phyloP scores from a whole-genome alignment of 2,113 vertebrate genomes.

The Sula dactylatra region DNA sequence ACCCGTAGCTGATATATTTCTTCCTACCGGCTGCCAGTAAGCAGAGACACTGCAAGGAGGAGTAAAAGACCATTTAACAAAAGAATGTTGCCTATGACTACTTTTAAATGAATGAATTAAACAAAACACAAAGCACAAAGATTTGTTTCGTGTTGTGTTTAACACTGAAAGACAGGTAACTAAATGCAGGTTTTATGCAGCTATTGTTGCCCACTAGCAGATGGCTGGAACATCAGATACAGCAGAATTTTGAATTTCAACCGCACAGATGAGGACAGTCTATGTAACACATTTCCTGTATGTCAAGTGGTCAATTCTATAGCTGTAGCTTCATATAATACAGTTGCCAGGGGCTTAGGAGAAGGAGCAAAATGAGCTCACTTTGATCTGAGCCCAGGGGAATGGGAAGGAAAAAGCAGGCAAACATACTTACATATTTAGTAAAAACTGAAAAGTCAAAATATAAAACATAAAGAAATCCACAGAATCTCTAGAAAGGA shows the following conservation, averaged over 20 bases:
- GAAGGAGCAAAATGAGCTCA: not conserved
- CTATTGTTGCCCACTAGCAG: not conserved
- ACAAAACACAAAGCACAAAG: not conserved
- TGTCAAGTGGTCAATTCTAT: not conserved
- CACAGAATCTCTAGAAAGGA: not conserved
- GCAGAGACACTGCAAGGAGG: not conserved
- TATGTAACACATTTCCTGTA: not conserved
- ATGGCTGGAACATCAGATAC: not conserved
- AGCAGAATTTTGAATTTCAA: not conserved
- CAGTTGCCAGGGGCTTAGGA: not conserved
- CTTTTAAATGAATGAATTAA: not conserved
- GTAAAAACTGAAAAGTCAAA: not conserved
- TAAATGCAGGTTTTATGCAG: not conserved
- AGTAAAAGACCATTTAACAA: not conserved
- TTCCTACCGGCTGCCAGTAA: not conserved
- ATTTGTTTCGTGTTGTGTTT: not conserved
- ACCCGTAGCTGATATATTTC: not conserved
- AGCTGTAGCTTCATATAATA: not conserved
- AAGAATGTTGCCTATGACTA: not conserved
- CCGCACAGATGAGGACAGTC: not conserved
- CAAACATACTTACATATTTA: not conserved
- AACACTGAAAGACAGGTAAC: not conserved
- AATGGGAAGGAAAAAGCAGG: not conserved
- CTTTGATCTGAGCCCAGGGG: not conserved
- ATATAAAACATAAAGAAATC: constrained; percentile 23